These are phyloP conservation scores for Eupithecia vulgata DNA, from an alignment of 2,888 invertebrate genomes.

Conservation along the genomic window DNA sequence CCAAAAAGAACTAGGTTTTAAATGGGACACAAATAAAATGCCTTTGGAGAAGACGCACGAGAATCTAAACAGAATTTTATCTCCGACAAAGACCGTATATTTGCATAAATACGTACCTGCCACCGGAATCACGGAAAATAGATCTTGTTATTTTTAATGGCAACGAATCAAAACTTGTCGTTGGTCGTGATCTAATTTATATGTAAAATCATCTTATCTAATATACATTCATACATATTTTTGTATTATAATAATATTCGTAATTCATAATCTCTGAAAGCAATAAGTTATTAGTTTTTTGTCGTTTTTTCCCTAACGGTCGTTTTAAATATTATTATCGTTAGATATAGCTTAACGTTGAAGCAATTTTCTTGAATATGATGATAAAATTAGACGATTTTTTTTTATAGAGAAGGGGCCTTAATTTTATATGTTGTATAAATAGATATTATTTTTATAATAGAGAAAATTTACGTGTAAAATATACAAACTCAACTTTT, in stretches of 20 bases:
- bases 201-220: background rate
- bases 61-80: conserved; percentile 28
- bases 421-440: too few species aligned
- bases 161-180: background rate
- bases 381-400: too few species aligned
- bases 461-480: too few species aligned
- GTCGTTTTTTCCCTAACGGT: background rate
- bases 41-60: conserved; percentile 19
- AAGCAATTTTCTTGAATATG: too few species aligned
- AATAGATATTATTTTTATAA: too few species aligned
- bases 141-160: background rate
- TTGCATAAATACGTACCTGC: conserved; percentile 14
- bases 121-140: conserved; percentile 11
- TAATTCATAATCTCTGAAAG: background rate
- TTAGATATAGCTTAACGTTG: background rate
- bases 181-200: background rate
- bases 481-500: too few species aligned
- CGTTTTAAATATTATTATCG: background rate
- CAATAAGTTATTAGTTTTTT: background rate
- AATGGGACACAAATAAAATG: background rate
- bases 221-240: too few species aligned
- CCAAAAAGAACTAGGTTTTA: background rate
- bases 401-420: too few species aligned
- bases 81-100: conserved; percentile 17
- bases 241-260: background rate